Base-by-base conservation (phyloP, 2,113 vertebrate species). In the Passer domesticus region DNA sequence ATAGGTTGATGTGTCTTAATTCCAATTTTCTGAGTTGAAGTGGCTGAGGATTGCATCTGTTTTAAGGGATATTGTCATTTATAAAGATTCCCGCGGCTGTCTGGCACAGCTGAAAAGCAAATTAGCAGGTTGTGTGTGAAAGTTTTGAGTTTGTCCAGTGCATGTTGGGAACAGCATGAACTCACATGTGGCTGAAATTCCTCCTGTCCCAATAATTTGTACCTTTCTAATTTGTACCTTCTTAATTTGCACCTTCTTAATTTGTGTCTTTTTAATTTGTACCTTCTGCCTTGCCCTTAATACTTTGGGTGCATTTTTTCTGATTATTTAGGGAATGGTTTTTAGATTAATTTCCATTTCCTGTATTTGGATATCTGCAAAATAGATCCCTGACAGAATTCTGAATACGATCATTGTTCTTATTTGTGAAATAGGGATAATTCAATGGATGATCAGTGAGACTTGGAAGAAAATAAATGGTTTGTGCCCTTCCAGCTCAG, bases 1-100 rank as follows among this genome's bases (percentile, higher is more conserved):
- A 86, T 90, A 28, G 82, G 44, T 67, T 41, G 69, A 46, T 94
- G 79, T 64, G 35, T 84, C 92, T 96, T 93, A 87, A 92, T 97
- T 97, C 53, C 63, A 39, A 15, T 93, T 91, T 92, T 70, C 83
- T 10, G 39, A 63, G 84, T 31, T 90, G 56, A 79, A 93, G 73
- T 6, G 12, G 52, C 41, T 55, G 73, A 69, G 73, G 85, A 28
- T 7, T 58, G 56, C 41, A 53, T 58, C 82, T 89, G 50, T 43
- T 93, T 68, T 43, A 60, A 70, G 62, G 43, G n/a, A 22, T 60
- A 15, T 31, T 47, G 70, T 55, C 6, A 13, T 63, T 83, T 90
- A 31, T 52, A 47, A 49, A 77, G 52, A 22, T 23, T 52, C 33
- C 17, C 18, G 0, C 21, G 39, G 79, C 55, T 20, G 8, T 30